Percentiles rank a stretch among this genome's conserved stretches.
phyloP scores from a whole-genome alignment of 2,797 vertebrate species.

The Rhincodon typus region DNA sequence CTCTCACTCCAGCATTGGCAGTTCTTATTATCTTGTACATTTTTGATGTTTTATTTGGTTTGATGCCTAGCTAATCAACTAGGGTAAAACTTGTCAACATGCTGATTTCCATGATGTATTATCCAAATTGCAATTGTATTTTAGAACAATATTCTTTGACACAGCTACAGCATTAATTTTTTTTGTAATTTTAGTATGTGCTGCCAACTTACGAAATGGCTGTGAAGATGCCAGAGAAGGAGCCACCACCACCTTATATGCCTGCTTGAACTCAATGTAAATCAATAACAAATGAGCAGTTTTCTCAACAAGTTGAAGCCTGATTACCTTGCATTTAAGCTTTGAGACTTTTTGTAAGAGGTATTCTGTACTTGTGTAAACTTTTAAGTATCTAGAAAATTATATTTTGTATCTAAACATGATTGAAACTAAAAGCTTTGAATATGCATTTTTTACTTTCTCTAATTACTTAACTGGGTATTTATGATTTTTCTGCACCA shows the following conservation, averaged over 20 bases:
- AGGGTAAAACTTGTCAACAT: not conserved
- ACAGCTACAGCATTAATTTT: conserved; percentile 23
- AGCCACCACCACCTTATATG: conserved; percentile 91
- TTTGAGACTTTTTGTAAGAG: conserved; percentile 33
- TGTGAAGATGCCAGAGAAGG: conserved; percentile 96
- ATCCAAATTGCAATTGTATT: not conserved
- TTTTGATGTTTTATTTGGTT: not conserved
- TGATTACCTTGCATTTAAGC: conserved; percentile 20
- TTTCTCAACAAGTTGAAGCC: conserved; percentile 11
- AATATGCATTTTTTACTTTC: conserved; percentile 19
- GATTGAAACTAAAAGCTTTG: conserved; percentile 30
- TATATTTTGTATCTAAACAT: conserved; percentile 34
- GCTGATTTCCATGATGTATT: not conserved
- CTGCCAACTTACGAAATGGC: conserved; percentile 98
- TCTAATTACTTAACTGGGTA: not conserved
- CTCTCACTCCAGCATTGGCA: too few relatives aligned
- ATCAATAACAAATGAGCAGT: conserved; percentile 6
- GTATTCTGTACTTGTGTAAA: conserved; percentile 30
- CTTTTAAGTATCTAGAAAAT: not conserved
- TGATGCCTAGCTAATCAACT: not conserved
- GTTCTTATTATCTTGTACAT: not conserved
- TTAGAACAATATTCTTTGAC: not conserved
- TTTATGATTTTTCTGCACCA: not conserved
- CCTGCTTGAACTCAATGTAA: conserved; percentile 66
- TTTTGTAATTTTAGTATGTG: conserved; percentile 68